Evolutionary conservation across 2,797 vertebrate genomes (phyloP).

Genomic region (Cercopithecus diana): DNA sequence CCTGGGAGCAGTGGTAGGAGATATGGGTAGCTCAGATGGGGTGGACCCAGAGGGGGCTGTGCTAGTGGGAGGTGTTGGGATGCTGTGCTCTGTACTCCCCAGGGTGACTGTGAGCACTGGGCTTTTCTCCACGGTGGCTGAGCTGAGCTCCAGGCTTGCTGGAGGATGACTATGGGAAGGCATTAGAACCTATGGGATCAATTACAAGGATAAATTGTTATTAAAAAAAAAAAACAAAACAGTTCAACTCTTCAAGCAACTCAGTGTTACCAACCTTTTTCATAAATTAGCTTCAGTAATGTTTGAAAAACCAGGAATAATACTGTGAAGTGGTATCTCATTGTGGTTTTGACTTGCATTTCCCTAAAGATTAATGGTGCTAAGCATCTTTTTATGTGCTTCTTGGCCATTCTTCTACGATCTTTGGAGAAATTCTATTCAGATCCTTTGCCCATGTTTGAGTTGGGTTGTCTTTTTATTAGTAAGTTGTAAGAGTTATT

Average conservation of each 20-base stretch:
- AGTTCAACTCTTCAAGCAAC: background rate
- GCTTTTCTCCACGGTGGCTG: conserved; percentile 38
- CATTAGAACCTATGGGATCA: conserved; percentile 80
- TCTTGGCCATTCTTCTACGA: background rate
- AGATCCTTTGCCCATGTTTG: background rate
- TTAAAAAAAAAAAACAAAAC: background rate
- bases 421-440: background rate
- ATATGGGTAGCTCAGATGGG: background rate
- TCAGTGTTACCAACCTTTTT: background rate
- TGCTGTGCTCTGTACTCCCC: conserved; percentile 59
- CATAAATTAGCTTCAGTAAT: background rate
- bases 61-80: conserved; percentile 24
- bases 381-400: background rate
- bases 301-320: background rate
- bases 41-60: background rate
- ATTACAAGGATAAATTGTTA: conserved; percentile 46
- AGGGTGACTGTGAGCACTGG: conserved; percentile 29
- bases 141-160: conserved; percentile 67
- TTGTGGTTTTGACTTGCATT: background rate
- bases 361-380: background rate
- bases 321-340: background rate
- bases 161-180: conserved; percentile 76
- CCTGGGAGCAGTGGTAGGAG: conserved; percentile 47
- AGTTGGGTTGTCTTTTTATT: background rate
- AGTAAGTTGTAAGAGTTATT: background rate